Evolutionary conservation across 2,113 vertebrate genomes (phyloP), one percentile per base, ranked within the genome.

Genomic region (Mirza zaza): DNA sequence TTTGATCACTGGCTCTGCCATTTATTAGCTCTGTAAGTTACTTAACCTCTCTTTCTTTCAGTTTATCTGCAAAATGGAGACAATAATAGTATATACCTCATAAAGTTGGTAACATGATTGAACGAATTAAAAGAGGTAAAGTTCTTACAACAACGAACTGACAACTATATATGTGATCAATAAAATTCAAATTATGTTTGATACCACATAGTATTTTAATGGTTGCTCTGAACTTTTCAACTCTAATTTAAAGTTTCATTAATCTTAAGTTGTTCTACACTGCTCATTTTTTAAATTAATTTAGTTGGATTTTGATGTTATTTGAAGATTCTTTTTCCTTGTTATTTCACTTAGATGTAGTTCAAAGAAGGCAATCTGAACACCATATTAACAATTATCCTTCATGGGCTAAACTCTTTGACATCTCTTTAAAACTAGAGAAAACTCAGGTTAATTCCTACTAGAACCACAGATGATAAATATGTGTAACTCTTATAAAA

Each of bases 1-100:
- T 87, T 50, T 87, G 63, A 97, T 95, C 3, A 4, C 36, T 88
- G 67, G 91, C 48, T 87, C n/a, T 50, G 82, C 57, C 48, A 84
- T 20, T 87, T 63, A 75, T 25, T 59, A 93, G 73, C 59, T 95
- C 83, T 92, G 25, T 18, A 93, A 90, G 39, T 91, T 96, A 89
- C 52, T 86, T 75, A 89, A 76, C 34, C 84, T 93, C 32, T 87
- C 39, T 91, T 92, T 73, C 71, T 20, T 17, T 86, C 32, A 57
- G 67, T 86, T 92, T 81, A 52, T 20, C 52, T 83, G 25, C 15
- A 95, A 94, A 96, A 91, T 39, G 13, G 55, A 81, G 50, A 81
- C 18, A 88, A 10, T 21, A 57, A 55, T 32, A 91, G 67, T 7
- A 77, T 6, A 59, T 39, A 57, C 3, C 12, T 77, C 45, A 73